These are phyloP conservation scores for Pteria penguin DNA, from an alignment of 2,888 invertebrate species.

Conservation along the genomic window DNA sequence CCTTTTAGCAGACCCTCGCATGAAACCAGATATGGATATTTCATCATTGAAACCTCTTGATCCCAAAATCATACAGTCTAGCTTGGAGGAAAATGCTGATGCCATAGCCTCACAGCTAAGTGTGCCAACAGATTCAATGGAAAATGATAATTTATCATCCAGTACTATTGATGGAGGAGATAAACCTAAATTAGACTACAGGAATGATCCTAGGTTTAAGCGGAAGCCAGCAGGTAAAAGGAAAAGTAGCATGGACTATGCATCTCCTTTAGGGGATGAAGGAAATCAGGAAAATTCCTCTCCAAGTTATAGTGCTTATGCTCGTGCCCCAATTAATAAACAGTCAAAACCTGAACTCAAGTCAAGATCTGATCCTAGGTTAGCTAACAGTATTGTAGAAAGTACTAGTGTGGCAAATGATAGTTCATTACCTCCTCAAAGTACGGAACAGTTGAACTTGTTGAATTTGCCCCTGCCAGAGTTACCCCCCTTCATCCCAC, in stretches of 20 bases:
- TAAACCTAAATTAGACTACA: slow-evolving; percentile 71
- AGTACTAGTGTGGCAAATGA: background rate
- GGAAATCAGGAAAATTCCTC: slow-evolving; percentile 54
- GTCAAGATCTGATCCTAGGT: slow-evolving; percentile 38
- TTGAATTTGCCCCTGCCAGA: slow-evolving; percentile 20
- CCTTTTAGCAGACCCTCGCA: background rate
- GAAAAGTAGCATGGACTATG: slow-evolving; percentile 76
- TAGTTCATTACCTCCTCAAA: background rate
- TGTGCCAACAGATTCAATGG: background rate
- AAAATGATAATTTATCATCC: background rate
- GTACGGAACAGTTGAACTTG: background rate
- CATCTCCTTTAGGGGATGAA: slow-evolving; percentile 75
- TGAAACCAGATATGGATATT: background rate
- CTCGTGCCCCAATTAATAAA: slow-evolving; percentile 58
- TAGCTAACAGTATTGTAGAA: slow-evolving; percentile 20
- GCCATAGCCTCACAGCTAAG: background rate
- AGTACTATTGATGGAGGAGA: slow-evolving; percentile 31
- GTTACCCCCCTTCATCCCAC: slow-evolving; percentile 35
- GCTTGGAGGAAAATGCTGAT: background rate
- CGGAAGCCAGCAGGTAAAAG: slow-evolving; percentile 57
- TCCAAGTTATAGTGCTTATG: slow-evolving; percentile 73
- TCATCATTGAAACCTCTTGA: background rate
- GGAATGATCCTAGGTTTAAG: slow-evolving; percentile 79
- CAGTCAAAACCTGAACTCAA: slow-evolving; percentile 29
- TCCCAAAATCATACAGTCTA: background rate